phyloP scores from a whole-genome alignment of 2,797 vertebrate species.

The Labroides dimidiatus region DNA sequence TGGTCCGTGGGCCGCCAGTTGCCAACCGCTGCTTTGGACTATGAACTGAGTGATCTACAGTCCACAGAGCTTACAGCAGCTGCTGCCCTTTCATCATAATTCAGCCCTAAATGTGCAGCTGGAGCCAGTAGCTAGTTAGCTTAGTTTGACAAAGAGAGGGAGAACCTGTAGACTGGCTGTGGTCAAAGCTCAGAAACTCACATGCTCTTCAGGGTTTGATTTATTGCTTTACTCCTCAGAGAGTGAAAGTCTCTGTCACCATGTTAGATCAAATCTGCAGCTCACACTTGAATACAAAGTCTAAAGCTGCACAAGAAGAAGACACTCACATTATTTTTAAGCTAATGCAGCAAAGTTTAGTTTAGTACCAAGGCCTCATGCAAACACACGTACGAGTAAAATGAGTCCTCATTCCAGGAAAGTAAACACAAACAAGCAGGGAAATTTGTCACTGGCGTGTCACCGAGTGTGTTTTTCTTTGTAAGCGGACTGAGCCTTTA shows the following conservation, averaged over 20 bases:
- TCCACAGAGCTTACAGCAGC: too few relatives aligned
- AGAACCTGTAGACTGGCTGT: neutral
- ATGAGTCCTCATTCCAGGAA: constrained; percentile 4
- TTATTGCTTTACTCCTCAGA: neutral
- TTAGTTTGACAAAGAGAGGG: neutral
- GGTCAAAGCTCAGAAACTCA: neutral
- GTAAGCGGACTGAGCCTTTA: constrained; percentile 19
- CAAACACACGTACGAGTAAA: constrained; percentile 11
- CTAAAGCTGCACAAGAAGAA: neutral
- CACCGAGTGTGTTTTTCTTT: constrained; percentile 17
- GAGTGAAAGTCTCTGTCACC: neutral
- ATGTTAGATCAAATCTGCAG: neutral
- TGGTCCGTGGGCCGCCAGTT: too few relatives aligned
- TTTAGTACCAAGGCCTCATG: constrained; percentile 5
- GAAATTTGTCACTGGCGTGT: constrained; percentile 13
- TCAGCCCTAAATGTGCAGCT: neutral
- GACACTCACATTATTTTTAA: neutral
- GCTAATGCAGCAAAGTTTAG: neutral
- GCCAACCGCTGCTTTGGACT: too few relatives aligned
- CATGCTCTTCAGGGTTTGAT: neutral
- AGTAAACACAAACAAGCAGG: constrained; percentile 27
- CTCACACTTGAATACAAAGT: neutral
- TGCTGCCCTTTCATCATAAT: too few relatives aligned
- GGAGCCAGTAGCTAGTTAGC: neutral
- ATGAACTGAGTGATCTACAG: too few relatives aligned